These are phyloP conservation scores for Lycia hirtaria DNA, from an alignment of 2,888 invertebrate genomes.

Conservation along the genomic window DNA sequence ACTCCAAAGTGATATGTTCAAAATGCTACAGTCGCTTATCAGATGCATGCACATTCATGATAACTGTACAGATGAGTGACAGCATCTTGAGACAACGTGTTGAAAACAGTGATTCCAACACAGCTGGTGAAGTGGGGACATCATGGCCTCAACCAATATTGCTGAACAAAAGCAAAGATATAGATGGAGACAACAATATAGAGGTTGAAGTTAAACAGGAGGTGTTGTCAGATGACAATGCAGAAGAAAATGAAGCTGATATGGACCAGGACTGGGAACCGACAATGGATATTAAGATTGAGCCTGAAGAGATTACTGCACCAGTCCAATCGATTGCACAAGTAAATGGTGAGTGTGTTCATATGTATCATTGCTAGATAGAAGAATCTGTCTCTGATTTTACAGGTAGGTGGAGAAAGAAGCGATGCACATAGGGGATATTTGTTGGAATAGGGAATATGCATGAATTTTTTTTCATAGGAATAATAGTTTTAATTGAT, in stretches of 20 bases:
- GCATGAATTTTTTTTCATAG: too few relatives aligned
- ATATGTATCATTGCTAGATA: too few relatives aligned
- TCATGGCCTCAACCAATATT: slow-evolving; percentile 75
- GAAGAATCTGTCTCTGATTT: too few relatives aligned
- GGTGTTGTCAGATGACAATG: slow-evolving; percentile 66
- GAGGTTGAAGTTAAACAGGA: slow-evolving; percentile 72
- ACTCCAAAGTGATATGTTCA: slow-evolving; percentile 68
- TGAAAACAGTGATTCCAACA: background rate
- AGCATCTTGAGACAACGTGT: slow-evolving; percentile 44
- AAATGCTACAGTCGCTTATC: slow-evolving; percentile 59
- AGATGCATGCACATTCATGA: slow-evolving; percentile 59
- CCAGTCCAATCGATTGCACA: background rate
- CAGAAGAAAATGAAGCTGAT: slow-evolving; percentile 53
- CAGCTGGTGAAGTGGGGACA: background rate
- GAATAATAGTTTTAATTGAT: too few relatives aligned
- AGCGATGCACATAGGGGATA: too few relatives aligned
- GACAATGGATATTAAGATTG: slow-evolving; percentile 70
- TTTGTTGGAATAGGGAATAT: too few relatives aligned
- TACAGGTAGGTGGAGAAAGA: too few relatives aligned
- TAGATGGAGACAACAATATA: slow-evolving; percentile 45
- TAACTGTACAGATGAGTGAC: slow-evolving; percentile 56
- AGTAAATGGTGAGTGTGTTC: background rate
- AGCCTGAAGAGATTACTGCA: slow-evolving; percentile 67
- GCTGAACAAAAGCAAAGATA: slow-evolving; percentile 58
- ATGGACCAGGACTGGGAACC: slow-evolving; percentile 42